phyloP scores from a whole-genome alignment of 2,113 vertebrate species.

The Glareola pratincola region DNA sequence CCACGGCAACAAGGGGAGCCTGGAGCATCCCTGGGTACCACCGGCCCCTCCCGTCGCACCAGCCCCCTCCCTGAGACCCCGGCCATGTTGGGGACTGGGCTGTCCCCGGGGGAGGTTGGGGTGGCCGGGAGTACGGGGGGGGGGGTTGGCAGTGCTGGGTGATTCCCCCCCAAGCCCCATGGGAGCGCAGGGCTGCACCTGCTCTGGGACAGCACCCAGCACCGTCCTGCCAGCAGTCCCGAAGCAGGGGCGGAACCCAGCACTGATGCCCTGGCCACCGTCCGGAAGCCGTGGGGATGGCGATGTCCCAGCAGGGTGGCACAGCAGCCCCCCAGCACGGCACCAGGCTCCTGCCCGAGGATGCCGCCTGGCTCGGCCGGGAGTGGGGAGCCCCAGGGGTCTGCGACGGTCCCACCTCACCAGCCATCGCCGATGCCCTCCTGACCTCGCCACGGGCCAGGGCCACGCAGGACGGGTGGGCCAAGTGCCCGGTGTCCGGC shows the following conservation, averaged over 20 bases:
- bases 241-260: background rate
- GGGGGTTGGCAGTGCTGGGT: background rate
- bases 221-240: no score
- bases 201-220: background rate
- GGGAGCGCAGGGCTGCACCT: background rate
- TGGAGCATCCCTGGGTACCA: background rate
- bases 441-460: background rate
- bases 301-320: no score
- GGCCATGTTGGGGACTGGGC: background rate
- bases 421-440: background rate
- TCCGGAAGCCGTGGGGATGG: rapidly evolving
- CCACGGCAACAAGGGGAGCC: background rate
- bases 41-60: background rate
- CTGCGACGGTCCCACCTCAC: background rate
- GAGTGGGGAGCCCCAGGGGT: background rate
- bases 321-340: no score
- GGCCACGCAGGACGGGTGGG: no score
- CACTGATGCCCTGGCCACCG: no score
- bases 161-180: background rate
- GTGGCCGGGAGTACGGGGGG: background rate
- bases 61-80: no score
- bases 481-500: background rate
- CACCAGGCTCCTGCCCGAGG: background rate
- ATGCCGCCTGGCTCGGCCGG: no score
- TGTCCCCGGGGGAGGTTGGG: background rate